Conservation (phyloP, 2,113 vertebrate species). For the Myxocyprinus asiaticus region DNA sequence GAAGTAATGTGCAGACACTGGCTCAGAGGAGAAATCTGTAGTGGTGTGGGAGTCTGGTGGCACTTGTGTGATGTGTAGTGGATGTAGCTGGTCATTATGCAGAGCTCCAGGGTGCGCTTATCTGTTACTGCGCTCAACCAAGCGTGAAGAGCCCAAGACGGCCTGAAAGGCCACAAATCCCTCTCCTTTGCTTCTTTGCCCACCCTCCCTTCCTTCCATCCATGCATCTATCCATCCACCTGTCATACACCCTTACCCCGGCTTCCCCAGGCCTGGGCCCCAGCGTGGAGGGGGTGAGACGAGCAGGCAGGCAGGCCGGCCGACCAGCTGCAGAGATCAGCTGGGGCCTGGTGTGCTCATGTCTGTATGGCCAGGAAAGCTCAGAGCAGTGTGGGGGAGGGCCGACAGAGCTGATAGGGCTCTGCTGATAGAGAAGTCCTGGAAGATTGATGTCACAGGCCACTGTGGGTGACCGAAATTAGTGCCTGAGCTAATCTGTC, state of each 20-base stretch:
- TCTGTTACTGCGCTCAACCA: conserved; percentile 82
- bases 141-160: conserved; percentile 82
- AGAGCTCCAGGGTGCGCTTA: conserved; percentile 82
- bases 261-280: conserved; percentile 70
- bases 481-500: conserved; percentile 5
- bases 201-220: conserved; percentile 10
- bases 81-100: conserved; percentile 79
- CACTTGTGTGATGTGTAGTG: conserved; percentile 65
- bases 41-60: conserved; percentile 43
- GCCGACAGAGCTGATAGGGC: conserved; percentile 46
- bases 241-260: conserved; percentile 52
- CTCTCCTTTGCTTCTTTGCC: conserved; percentile 51
- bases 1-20: conserved; percentile 30
- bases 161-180: conserved; percentile 79
- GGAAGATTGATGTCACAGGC: conserved; percentile 17
- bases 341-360: conserved; percentile 60
- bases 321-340: conserved; percentile 79
- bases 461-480: conserved; percentile 30
- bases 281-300: conserved; percentile 37
- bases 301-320: conserved; percentile 68
- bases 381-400: conserved; percentile 62
- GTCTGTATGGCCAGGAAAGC: conserved; percentile 56
- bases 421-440: conserved; percentile 30
- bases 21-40: conserved; percentile 33
- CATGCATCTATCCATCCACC: conserved; percentile 63